phyloP scores from a whole-genome alignment of 2,888 invertebrate species.

The Euspilapteryx auroguttella region DNA sequence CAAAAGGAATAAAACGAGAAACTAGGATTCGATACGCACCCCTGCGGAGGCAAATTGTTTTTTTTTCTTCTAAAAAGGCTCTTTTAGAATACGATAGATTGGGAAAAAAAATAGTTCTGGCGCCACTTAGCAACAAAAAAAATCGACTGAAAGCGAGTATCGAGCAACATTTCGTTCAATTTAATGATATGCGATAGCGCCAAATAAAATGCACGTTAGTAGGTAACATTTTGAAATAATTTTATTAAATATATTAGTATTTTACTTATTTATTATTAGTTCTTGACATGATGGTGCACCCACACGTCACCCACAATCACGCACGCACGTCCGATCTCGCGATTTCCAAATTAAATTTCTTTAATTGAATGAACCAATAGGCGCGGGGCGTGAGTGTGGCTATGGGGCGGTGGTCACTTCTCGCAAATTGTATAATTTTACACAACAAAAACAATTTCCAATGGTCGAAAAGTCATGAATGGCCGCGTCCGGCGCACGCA shows the following conservation, averaged over 20 bases:
- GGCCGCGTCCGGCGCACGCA: conserved; percentile 28
- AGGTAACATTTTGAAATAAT: too few species aligned
- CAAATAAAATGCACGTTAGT: too few species aligned
- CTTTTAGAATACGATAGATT: background rate
- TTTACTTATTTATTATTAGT: too few species aligned
- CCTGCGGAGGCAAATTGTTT: background rate
- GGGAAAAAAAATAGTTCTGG: conserved; percentile 1
- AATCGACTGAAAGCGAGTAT: background rate
- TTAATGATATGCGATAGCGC: too few species aligned
- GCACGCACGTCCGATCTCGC: too few species aligned
- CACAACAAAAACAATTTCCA: conserved; percentile 33
- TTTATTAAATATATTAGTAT: too few species aligned
- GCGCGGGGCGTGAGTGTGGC: conserved; percentile 22
- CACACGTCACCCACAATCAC: too few species aligned
- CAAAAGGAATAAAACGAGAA: conserved; percentile 19
- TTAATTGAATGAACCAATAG: background rate
- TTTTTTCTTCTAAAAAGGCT: too few species aligned
- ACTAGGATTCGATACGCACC: conserved; percentile 16
- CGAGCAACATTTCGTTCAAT: too few species aligned
- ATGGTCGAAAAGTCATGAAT: conserved; percentile 27
- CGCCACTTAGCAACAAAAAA: conserved; percentile 2
- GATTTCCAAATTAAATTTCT: too few species aligned
- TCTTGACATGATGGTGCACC: too few species aligned
- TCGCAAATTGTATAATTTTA: conserved; percentile 48
- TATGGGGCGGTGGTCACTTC: conserved; percentile 18